phyloP scores from a whole-genome alignment of 2,888 invertebrate species.

The Pachliopta kotzebuea region DNA sequence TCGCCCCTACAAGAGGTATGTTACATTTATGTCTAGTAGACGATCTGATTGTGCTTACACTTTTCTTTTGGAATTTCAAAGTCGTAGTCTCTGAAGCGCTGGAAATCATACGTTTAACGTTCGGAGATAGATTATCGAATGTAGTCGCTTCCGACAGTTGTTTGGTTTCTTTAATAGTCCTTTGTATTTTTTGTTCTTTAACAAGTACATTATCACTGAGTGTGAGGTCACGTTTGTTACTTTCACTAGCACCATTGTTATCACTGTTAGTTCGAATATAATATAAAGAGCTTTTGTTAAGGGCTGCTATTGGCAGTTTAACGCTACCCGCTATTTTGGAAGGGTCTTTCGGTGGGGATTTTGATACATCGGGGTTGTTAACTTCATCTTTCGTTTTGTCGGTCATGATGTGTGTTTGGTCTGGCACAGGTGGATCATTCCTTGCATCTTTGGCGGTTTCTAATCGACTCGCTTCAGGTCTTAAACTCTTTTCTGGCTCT shows the following conservation, averaged over 20 bases:
- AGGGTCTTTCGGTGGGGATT: conserved; percentile 51
- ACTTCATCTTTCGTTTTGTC: conserved; percentile 45
- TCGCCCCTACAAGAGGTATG: conserved; percentile 74
- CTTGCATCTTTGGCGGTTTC: conserved; percentile 75
- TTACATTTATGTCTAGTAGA: conserved; percentile 66
- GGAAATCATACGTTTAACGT: conserved; percentile 82
- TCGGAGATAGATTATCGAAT: conserved; percentile 81
- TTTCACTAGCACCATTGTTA: conserved; percentile 55
- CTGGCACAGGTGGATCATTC: conserved; percentile 66
- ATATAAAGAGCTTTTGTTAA: conserved; percentile 70
- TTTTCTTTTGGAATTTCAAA: conserved; percentile 69
- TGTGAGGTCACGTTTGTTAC: conserved; percentile 49
- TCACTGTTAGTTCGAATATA: conserved; percentile 69
- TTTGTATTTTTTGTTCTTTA: conserved; percentile 55
- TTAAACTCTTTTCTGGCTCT: conserved; percentile 66
- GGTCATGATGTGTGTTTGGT: conserved; percentile 40
- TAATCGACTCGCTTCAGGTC: conserved; percentile 52
- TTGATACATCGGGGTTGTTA: conserved; percentile 34
- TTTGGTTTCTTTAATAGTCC: conserved; percentile 61
- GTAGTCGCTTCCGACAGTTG: conserved; percentile 48
- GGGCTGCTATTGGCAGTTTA: conserved; percentile 64
- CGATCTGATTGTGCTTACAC: conserved; percentile 51
- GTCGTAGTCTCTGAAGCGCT: conserved; percentile 72
- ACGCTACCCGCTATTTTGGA: conserved; percentile 64
- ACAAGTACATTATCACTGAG: conserved; percentile 54